Percentiles rank a stretch among this genome's conserved stretches.
Conservation (phyloP, 1,140 invertebrate genomes). For the Probaryconus sp. region DNA sequence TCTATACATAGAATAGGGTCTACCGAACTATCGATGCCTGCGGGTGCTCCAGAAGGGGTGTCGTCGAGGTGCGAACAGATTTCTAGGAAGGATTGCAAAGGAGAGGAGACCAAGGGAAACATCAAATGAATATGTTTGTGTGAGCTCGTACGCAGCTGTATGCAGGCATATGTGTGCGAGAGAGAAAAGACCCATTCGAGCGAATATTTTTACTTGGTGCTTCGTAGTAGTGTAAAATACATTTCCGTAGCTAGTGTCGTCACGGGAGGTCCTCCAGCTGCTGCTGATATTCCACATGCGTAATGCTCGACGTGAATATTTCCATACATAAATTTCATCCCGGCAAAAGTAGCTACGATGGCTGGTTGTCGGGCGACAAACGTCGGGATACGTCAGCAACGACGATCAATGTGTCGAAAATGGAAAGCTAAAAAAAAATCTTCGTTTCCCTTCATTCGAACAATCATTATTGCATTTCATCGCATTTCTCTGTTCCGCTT, state of each 20-base stretch:
- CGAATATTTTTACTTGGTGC: conserved; percentile 68
- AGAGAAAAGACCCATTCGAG: conserved; percentile 66
- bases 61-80: conserved; percentile 56
- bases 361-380: conserved; percentile 53
- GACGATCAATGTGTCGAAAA: conserved; percentile 56
- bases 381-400: conserved; percentile 60
- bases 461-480: conserved; percentile 23
- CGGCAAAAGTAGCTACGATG: conserved; percentile 61
- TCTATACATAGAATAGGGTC: conserved; percentile 63
- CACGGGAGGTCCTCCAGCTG: conserved; percentile 70
- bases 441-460: conserved; percentile 11
- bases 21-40: conserved; percentile 57
- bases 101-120: conserved; percentile 59
- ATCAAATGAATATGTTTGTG: conserved; percentile 62
- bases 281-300: conserved; percentile 73
- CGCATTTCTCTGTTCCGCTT: not conserved
- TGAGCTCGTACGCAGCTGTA: conserved; percentile 28
- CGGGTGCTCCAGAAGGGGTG: conserved; percentile 49
- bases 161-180: conserved; percentile 42
- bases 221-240: conserved; percentile 67
- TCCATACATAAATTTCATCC: conserved; percentile 74
- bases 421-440: conserved; percentile 10
- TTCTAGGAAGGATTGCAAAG: conserved; percentile 55
- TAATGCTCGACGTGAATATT: conserved; percentile 72
- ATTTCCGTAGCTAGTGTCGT: conserved; percentile 71